These are phyloP conservation scores for Triops cancriformis DNA, from an alignment of 1,140 invertebrate species.

Conservation along the genomic window DNA sequence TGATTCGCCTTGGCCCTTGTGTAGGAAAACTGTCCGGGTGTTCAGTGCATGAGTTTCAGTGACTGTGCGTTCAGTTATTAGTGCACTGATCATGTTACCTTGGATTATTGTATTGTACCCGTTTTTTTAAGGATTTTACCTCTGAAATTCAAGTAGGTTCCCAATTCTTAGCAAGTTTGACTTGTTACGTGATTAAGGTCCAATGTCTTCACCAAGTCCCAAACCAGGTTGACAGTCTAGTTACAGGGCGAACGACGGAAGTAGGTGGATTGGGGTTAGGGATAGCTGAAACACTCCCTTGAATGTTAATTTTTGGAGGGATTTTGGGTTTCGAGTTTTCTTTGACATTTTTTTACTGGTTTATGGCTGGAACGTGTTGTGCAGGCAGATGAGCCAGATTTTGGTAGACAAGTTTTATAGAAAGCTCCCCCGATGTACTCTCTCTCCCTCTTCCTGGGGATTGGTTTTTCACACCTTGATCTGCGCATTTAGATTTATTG, in stretches of 20 bases:
- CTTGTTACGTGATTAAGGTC: too few species aligned
- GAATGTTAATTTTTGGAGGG: neutral
- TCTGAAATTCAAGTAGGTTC: neutral
- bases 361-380: constrained; percentile 1
- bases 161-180: too few species aligned
- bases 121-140: neutral
- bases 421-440: neutral
- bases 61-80: neutral
- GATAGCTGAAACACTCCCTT: neutral
- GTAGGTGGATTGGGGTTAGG: neutral
- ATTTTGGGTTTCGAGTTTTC: neutral
- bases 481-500: neutral
- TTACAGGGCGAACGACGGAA: neutral
- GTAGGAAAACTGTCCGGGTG: too few species aligned
- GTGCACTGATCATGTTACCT: neutral
- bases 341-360: neutral
- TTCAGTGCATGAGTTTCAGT: neutral
- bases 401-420: neutral
- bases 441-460: neutral
- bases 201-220: too few species aligned
- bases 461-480: neutral
- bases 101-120: neutral
- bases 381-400: neutral
- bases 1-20: too few species aligned
- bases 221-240: neutral